A percentile compares a stretch with the other conserved stretches of the same genome.
Conservation (phyloP, 2,888 invertebrate genomes). For the Fragum whitleyi region DNA sequence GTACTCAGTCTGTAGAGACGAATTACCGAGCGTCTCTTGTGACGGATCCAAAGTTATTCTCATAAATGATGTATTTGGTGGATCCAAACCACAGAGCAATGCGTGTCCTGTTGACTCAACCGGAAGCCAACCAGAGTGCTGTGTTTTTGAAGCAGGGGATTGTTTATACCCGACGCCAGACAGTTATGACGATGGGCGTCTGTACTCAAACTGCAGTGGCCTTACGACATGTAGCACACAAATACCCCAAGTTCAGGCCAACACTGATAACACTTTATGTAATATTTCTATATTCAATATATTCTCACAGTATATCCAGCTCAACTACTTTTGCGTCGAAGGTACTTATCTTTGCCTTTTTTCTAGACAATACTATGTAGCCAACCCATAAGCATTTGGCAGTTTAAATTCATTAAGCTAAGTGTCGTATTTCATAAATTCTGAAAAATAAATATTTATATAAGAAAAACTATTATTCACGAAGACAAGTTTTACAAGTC, state of each 20-base stretch:
- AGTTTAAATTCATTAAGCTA: no score
- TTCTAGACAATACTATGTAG: no score
- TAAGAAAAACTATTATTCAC: no score
- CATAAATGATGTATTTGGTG: not conserved
- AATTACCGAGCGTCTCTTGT: not conserved
- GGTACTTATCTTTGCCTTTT: no score
- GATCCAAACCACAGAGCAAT: conserved; percentile 5
- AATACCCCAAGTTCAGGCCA: not conserved
- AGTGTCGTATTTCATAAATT: no score
- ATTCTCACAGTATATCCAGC: conserved; percentile 6
- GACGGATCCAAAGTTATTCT: not conserved
- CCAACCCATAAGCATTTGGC: no score
- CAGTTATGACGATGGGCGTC: not conserved
- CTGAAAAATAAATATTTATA: no score
- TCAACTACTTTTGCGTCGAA: conserved; percentile 15
- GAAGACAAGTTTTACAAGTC: no score
- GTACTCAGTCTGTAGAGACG: not conserved
- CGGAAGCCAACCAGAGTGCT: conserved; percentile 1
- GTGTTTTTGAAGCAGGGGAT: not conserved
- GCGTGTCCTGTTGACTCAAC: not conserved
- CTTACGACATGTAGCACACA: not conserved
- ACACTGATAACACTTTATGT: not conserved
- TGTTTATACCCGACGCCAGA: not conserved
- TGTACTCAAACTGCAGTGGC: not conserved
- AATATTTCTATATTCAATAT: not conserved